Base-by-base conservation (phyloP, 2,888 invertebrate genomes). In the Perithous albicinctus region DNA sequence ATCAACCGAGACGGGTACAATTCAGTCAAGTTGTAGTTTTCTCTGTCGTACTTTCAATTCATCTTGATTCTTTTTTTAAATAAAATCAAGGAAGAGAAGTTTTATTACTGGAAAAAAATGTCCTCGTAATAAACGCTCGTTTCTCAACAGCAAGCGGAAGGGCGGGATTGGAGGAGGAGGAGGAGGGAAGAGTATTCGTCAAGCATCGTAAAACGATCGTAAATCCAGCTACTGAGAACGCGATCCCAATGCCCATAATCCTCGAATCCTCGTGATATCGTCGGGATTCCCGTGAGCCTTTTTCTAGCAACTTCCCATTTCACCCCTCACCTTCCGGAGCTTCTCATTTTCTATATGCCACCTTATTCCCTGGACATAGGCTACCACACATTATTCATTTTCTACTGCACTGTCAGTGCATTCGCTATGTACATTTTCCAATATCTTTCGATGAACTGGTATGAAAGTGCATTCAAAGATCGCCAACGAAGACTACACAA, bases 171-270 rank as follows among this genome's bases (percentile, higher is more conserved):
- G n/a, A n/a, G n/a, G 12, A 20, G 43, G n/a, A 3, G 12, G 41
- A 56, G 15, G 61, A 20, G 5, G 10, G 32, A 5, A 15, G 38
- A 51, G 73, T 64, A 29, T 56, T 51, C 61, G 54, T 54, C 18
- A 38, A 69, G 29, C 54, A 54, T 69, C 61, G 61, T 79, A 75
- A 79, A 79, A 79, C 23, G 54, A 63, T 69, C 79, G 74, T 74
- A 75, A 74, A 75, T 79, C 32, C 54, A 20, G 61, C 41, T 74
- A 43, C 46, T 43, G 67, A 20, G 67, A 41, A 72, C 32, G 32
- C 61, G 63, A 79, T 74, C 67, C 74, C 63, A 69, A 69, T 75
- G 63, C 74, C 79, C 67, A 79, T 75, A 63, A 75, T 74, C 69
- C 69, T 41, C 15, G 54, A 74, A 79, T 79, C 79, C 67, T 67